These are phyloP conservation scores for Lepidocyrtoides sp. DNA, from an alignment of 2,888 invertebrate genomes.

Conservation along the genomic window DNA sequence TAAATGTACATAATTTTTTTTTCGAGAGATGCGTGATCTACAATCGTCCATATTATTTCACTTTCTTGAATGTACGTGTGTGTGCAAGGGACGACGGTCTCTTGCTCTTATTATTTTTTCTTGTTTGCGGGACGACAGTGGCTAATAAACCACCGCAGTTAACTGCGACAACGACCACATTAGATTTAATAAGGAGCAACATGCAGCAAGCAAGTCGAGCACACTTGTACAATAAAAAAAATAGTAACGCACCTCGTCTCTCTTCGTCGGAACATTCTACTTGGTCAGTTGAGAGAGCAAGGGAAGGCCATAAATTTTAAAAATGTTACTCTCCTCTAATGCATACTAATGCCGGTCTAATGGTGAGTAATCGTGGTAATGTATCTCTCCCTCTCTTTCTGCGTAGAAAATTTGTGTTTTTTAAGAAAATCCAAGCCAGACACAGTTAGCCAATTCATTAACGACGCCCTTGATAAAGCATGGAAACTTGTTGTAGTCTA, in stretches of 20 bases:
- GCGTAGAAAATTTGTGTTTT: not conserved
- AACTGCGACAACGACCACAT: constrained; percentile 80
- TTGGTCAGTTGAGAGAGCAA: constrained; percentile 37
- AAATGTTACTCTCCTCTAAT: constrained; percentile 64
- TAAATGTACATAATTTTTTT: constrained; percentile 39
- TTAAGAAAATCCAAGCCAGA: not conserved
- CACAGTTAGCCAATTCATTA: not conserved
- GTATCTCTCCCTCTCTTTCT: constrained; percentile 2
- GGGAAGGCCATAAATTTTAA: constrained; percentile 60
- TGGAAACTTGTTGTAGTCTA: not conserved
- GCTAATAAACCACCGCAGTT: constrained; percentile 77
- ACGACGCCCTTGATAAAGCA: not conserved
- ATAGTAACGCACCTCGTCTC: constrained; percentile 34
- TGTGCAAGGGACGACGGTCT: constrained; percentile 2
- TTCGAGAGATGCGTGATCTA: constrained; percentile 70
- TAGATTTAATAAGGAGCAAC: constrained; percentile 83
- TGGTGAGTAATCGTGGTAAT: constrained; percentile 28
- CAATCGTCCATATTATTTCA: constrained; percentile 73
- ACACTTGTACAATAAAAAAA: constrained; percentile 21
- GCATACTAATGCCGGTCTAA: constrained; percentile 65
- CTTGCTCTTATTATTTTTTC: constrained; percentile 31
- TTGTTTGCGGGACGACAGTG: constrained; percentile 60
- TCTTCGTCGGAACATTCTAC: not conserved
- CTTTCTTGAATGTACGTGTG: not conserved
- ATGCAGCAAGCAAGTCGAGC: constrained; percentile 3